phyloP scores from a whole-genome alignment of 2,888 invertebrate species.

The Drosophila meridiana region DNA sequence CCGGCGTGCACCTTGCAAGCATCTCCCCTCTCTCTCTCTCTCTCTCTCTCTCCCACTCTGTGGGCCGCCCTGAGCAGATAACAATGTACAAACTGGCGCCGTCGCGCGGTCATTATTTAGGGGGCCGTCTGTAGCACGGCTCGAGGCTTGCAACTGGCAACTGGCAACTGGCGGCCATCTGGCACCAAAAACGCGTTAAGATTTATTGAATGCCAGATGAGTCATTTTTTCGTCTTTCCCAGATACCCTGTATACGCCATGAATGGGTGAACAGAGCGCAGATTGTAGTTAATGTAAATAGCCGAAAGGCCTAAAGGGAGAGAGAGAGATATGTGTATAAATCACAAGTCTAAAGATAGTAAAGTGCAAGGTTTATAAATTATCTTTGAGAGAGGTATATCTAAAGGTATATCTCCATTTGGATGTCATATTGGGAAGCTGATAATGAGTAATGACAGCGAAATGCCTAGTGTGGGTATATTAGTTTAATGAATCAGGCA shows the following conservation, averaged over 20 bases:
- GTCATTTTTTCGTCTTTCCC: conserved; percentile 53
- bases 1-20: conserved; percentile 53
- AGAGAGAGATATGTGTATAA: neutral
- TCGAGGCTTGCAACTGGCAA: conserved; percentile 37
- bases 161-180: conserved; percentile 56
- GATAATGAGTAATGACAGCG: neutral
- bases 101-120: conserved; percentile 72
- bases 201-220: conserved; percentile 79
- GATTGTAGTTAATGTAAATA: neutral
- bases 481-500: neutral
- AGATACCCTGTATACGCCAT: neutral
- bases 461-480: too few relatives aligned
- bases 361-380: neutral
- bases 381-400: neutral
- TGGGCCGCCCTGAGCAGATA: conserved; percentile 58
- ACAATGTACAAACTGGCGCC: conserved; percentile 77
- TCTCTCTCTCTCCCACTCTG: too few relatives aligned
- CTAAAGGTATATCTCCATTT: neutral
- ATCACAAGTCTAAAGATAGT: neutral
- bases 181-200: conserved; percentile 61
- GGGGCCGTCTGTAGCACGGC: conserved; percentile 60
- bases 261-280: neutral
- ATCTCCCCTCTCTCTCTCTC: neutral
- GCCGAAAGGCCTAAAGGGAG: neutral
- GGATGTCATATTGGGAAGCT: neutral